Percentiles rank a stretch among this genome's conserved stretches.
These are phyloP conservation scores for Cyphomyrus discorhynchus DNA, from an alignment of 2,113 vertebrate genomes.

Conservation along the genomic window DNA sequence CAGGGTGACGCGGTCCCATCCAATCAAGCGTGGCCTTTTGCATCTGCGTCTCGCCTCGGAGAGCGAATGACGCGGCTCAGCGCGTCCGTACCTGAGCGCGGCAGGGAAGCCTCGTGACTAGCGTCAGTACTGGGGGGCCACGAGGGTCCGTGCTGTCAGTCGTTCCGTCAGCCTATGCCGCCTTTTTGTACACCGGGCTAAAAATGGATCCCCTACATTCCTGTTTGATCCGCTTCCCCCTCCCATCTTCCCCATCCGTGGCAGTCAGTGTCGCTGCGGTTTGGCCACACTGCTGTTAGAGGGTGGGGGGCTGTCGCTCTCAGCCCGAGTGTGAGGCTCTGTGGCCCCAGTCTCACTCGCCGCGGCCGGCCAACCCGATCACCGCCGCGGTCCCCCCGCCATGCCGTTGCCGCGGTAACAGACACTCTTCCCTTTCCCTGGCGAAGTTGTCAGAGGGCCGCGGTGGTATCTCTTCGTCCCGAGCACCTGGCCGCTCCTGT, in stretches of 20 bases:
- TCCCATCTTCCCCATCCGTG: not conserved
- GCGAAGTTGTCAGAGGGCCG: not conserved
- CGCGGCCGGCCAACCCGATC: not conserved
- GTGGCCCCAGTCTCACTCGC: not conserved
- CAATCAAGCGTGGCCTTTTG: slow-evolving; percentile 42
- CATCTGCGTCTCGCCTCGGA: slow-evolving; percentile 41
- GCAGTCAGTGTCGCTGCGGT: not conserved
- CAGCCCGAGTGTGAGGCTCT: not conserved
- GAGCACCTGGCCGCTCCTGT: not conserved
- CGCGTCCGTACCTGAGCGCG: not conserved
- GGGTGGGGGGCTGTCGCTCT: not conserved
- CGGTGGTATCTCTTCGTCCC: not conserved
- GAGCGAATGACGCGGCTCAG: slow-evolving; percentile 45
- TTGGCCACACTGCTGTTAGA: not conserved
- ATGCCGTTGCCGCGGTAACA: slow-evolving; percentile 4
- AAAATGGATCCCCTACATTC: not conserved
- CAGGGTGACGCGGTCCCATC: slow-evolving; percentile 44
- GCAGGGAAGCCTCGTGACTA: not conserved
- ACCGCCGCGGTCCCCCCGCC: not conserved
- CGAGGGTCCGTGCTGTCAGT: not conserved
- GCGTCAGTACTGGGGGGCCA: not conserved
- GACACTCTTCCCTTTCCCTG: not conserved
- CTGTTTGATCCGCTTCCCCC: not conserved
- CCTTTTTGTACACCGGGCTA: not conserved
- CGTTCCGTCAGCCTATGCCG: not conserved